These are phyloP conservation scores for Stichopus chloronotus DNA, from an alignment of 35 echinoderm and acorn worm species.

Conservation along the genomic window DNA sequence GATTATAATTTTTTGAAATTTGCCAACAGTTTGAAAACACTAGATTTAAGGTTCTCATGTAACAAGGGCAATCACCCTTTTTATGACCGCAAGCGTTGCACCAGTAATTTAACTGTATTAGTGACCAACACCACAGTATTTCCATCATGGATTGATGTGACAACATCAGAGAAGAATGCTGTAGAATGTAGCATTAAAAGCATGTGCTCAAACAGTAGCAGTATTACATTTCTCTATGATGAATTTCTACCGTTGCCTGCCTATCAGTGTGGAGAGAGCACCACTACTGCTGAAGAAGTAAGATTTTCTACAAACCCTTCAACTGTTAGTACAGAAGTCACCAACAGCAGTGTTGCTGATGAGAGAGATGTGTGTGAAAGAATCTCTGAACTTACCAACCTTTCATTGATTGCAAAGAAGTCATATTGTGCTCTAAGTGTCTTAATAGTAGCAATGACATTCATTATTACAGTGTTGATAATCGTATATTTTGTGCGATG, in stretches of 20 bases:
- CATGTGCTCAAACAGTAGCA: neutral
- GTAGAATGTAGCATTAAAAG: neutral
- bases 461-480: neutral
- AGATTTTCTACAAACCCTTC: neutral
- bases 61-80: neutral
- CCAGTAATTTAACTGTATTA: no score
- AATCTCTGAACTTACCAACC: neutral
- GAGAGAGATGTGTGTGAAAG: neutral
- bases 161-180: neutral
- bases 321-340: neutral
- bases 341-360: no score
- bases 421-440: neutral
- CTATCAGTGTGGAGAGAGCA: neutral
- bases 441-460: neutral
- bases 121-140: no score
- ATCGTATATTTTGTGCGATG: neutral
- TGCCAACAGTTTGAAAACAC: neutral
- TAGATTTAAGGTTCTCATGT: neutral
- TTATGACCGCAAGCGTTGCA: no score
- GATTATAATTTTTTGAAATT: neutral
- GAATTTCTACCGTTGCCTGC: neutral
- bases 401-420: neutral
- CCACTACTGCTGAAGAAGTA: no score
- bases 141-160: neutral
- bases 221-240: neutral